These are phyloP conservation scores for Gambusia affinis DNA, from an alignment of 2,113 vertebrate species.

Conservation along the genomic window DNA sequence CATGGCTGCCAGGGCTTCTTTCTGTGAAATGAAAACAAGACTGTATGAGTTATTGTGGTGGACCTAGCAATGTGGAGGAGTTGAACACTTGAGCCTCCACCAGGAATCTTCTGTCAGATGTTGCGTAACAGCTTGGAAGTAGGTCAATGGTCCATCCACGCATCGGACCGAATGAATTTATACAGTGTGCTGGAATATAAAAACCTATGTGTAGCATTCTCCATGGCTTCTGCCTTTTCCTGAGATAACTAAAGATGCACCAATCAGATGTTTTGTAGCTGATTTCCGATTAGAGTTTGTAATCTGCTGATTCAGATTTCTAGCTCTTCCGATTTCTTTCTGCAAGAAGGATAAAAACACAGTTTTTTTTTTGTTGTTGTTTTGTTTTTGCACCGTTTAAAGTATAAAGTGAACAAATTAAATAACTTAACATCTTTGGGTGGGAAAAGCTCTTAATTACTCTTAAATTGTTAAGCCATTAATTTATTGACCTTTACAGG, in stretches of 20 bases:
- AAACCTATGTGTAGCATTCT: background rate
- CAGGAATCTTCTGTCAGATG: conserved; percentile 57
- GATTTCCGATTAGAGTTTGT: background rate
- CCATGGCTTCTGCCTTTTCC: too few relatives aligned
- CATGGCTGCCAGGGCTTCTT: background rate
- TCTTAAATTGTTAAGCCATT: too few relatives aligned
- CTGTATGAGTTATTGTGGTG: conserved; percentile 6
- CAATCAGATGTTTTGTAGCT: background rate
- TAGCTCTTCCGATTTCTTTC: too few relatives aligned
- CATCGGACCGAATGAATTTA: conserved; percentile 20
- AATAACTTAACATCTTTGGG: too few relatives aligned
- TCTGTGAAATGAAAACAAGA: conserved; percentile 12
- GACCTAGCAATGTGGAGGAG: conserved; percentile 40
- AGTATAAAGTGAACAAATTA: too few relatives aligned
- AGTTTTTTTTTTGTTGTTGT: too few relatives aligned
- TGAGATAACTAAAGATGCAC: too few relatives aligned
- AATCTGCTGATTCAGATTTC: too few relatives aligned
- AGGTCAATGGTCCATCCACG: conserved; percentile 53
- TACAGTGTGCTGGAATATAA: background rate
- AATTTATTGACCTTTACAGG: too few relatives aligned
- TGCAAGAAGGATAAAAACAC: too few relatives aligned
- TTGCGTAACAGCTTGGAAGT: conserved; percentile 66
- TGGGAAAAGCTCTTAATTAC: too few relatives aligned
- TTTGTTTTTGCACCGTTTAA: too few relatives aligned
- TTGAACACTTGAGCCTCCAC: conserved; percentile 45